Evolutionary conservation across 1,140 invertebrate species (phyloP), one percentile per base, ranked within the genome.

Genomic region (Trichonephila inaurata): DNA sequence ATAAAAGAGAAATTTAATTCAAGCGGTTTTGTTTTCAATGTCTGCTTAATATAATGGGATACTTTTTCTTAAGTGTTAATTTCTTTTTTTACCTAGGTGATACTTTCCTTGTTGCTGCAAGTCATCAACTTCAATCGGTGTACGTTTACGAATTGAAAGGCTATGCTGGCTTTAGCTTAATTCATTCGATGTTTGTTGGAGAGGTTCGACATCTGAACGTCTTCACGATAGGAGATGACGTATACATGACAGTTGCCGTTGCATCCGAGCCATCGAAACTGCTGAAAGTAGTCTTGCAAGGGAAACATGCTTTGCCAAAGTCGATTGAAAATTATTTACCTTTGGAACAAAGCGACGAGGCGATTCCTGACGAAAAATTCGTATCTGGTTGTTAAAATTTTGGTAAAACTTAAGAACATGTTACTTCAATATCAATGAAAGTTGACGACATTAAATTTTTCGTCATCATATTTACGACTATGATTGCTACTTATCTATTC

Each of bases 81-180:
- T 62, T 62, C 28, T 88, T 88, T n/a, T 72, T 21, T 7, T 3
- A 77, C 58, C 6, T 51, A 94, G 93, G 62, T 24, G 93, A 94
- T 12, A 94, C 93, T 18, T 94, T 61, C 60, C 40, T 94, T 10
- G 64, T 77, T n/a, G 89, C 88, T 21, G 93, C 93, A 14, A 94
- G 88, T 40, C 61, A 28, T 69, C 60, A 90, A 18, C 33, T 81
- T 19, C 81, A 94, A 44, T 60, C 87, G 10, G 51, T 94, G 4
- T 91, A 40, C 87, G 58, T 94, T 2, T 86, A 81, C n/a, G 69
- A 94, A 72, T 94, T 77, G 88, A 90, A 66, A 86, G 93, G 93
- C 24, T 94, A 90, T 77, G 64, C 88, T n/a, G 88, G 93, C 8
- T 94, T 94, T 72, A 86, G 58, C 24, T 24, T 61, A 6, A 61